Evolutionary conservation across 2,888 invertebrate species (phyloP), one percentile per base, ranked within the genome.

Genomic region (Machimus rusticus): DNA sequence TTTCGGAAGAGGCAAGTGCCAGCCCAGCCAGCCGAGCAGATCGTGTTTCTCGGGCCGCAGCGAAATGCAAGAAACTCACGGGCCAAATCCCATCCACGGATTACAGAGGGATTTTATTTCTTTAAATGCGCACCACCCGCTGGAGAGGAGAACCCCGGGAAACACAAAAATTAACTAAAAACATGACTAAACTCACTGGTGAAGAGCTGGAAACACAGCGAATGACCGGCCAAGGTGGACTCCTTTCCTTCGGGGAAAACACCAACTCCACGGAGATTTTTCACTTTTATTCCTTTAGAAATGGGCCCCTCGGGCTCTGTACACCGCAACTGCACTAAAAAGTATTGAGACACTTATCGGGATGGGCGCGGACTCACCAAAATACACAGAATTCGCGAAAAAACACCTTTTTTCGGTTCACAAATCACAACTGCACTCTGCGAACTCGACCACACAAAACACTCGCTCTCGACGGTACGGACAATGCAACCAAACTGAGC

Each of bases 201-300:
- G 28, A 37, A 84, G 74, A 84, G 74, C 34, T 74, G 66, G 19
- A 55, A 43, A 43, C n/a, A 84, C 34, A 84, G 51, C 39, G 14
- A 84, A 9, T 6, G 84, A 74, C 84, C 84, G 84, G 84, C 84
- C 84, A 46, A 74, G 66, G 34, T 46, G 39, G 39, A 66, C 57
- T 55, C 57, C n/a, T 57, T 82, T 82, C 8, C 51, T 57, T 57
- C 34, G n/a, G 37, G 43, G 23, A 51, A 23, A 81, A 81, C 77
- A 37, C 19, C 14, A 79, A 43, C 46, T 78, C 78, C 37, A n/a
- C 78, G 28, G 28, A 5, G 14, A 43, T 46, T 46, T 66, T 12
- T 74, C 74, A 66, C 66, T 84, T 84, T 34, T 84, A 66, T 74
- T 84, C 19, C 23, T 39, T 66, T 19, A 39, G 39, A 84, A 66